phyloP scores from a whole-genome alignment of 2,113 vertebrate genomes.

The Uropsilus gracilis region DNA sequence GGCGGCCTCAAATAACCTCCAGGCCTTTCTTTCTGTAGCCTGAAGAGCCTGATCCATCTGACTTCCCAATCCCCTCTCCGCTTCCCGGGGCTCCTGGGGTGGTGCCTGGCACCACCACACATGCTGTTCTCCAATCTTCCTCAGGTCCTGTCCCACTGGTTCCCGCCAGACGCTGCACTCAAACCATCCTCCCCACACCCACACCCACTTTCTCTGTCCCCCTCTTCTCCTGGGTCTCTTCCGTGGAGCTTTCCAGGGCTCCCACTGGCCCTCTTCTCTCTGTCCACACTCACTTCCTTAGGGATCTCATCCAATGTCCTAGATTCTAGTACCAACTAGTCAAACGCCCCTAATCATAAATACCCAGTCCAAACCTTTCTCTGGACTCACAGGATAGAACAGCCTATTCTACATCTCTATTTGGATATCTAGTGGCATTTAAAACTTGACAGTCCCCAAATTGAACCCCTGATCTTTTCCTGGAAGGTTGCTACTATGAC shows the following conservation, averaged over 20 bases:
- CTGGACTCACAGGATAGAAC: not conserved
- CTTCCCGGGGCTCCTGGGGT: not conserved
- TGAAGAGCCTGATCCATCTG: not conserved
- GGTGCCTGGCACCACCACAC: not conserved
- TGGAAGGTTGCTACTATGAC: not conserved
- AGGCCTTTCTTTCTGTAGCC: not conserved
- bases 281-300: not conserved
- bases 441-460: not conserved
- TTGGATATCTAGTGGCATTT: not conserved
- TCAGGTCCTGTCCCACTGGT: not conserved
- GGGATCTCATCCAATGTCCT: not conserved
- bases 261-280: not conserved
- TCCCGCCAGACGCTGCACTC: fast-evolving
- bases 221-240: not conserved
- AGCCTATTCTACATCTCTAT: not conserved
- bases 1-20: fast-evolving
- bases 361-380: not conserved
- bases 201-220: fast-evolving
- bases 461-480: not conserved
- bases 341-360: not conserved
- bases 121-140: not conserved
- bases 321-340: not conserved
- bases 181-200: fast-evolving
- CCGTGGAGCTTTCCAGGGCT: fast-evolving
- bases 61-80: not conserved